phyloP scores from a whole-genome alignment of 2,888 invertebrate species.

The Drosophila cognata region DNA sequence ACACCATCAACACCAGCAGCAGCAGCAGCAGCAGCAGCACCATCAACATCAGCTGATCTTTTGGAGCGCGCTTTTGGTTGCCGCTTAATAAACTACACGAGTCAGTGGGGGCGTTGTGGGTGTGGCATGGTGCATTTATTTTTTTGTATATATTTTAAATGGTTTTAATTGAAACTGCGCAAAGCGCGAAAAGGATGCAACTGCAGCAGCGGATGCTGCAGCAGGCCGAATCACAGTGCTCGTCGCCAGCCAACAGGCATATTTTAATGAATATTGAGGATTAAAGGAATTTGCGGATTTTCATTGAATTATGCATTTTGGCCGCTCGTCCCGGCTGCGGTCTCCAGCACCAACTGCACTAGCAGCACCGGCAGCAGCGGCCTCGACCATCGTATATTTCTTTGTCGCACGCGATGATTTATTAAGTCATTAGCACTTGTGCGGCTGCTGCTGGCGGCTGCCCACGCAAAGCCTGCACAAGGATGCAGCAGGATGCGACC shows the following conservation, averaged over 20 bases:
- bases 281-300: constrained; percentile 85
- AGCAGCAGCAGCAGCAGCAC: constrained; percentile 6
- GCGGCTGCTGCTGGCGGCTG: constrained; percentile 68
- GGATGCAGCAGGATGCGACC: constrained; percentile 31
- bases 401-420: constrained; percentile 83
- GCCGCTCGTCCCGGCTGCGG: constrained; percentile 66
- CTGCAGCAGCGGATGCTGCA: constrained; percentile 24
- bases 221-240: constrained; percentile 54
- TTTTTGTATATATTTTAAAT: constrained; percentile 68
- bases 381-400: constrained; percentile 71
- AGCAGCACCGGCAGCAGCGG: constrained; percentile 16
- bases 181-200: constrained; percentile 27
- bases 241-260: constrained; percentile 53
- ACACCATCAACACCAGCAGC: constrained; percentile 20
- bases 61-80: constrained; percentile 43
- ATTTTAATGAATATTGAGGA: constrained; percentile 85
- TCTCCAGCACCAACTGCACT: constrained; percentile 34
- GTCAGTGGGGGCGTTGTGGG: constrained; percentile 36
- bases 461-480: constrained; percentile 56
- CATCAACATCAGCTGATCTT: constrained; percentile 38
- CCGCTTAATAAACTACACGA: constrained; percentile 69
- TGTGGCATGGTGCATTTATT: constrained; percentile 28
- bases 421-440: constrained; percentile 84
- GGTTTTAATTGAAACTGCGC: constrained; percentile 83
- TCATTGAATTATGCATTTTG: constrained; percentile 85